phyloP scores from a whole-genome alignment of 1,140 invertebrate species.

The Druon quercuslanigerum region DNA sequence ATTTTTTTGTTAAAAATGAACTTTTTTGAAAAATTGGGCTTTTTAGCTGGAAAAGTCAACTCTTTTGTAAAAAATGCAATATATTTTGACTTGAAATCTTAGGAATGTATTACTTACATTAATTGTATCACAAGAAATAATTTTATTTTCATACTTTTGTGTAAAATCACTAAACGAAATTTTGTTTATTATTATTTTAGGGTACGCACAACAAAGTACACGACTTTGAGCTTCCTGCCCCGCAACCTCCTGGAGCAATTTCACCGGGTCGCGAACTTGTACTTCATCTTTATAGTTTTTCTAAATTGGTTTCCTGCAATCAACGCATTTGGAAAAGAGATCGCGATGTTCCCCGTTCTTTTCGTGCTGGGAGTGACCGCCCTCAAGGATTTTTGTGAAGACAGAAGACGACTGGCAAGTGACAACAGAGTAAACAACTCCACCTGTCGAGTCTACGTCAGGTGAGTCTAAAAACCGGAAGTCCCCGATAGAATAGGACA shows the following conservation, averaged over 20 bases:
- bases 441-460: constrained; percentile 92
- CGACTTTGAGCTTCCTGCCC: constrained; percentile 93
- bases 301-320: constrained; percentile 96
- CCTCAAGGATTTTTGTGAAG: constrained; percentile 97
- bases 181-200: constrained; percentile 63
- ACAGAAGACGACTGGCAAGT: constrained; percentile 90
- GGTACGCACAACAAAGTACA: constrained; percentile 97
- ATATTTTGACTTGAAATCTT: too few relatives aligned
- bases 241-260: constrained; percentile 99
- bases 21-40: too few relatives aligned
- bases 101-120: too few relatives aligned
- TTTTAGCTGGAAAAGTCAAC: too few relatives aligned
- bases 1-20: too few relatives aligned
- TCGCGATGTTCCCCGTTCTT: constrained; percentile 95
- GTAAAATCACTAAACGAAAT: too few relatives aligned
- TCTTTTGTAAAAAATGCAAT: too few relatives aligned
- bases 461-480: constrained; percentile 79
- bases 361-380: constrained; percentile 98
- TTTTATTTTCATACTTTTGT: not conserved
- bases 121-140: too few relatives aligned
- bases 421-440: constrained; percentile 96
- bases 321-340: constrained; percentile 97
- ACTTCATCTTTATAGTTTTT: constrained; percentile 97
- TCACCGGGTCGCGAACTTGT: constrained; percentile 97
- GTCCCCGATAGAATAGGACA: not conserved